Percentiles rank a stretch among this genome's conserved stretches.
Evolutionary conservation across 2,113 vertebrate genomes (phyloP).

Genomic region (Tetrao urogallus): DNA sequence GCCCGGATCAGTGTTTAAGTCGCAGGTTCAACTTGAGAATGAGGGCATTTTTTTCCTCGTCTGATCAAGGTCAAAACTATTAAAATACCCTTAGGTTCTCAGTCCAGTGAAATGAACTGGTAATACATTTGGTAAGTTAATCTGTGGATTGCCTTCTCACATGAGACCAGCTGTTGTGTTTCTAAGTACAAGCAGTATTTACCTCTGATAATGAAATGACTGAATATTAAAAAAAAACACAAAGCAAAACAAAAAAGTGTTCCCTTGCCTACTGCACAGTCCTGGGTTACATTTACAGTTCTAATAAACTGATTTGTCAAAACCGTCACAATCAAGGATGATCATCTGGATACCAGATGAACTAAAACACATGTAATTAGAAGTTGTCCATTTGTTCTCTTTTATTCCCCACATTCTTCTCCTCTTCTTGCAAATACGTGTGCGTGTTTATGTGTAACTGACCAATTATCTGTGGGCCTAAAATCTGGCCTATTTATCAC

Average conservation of each 20-base stretch:
- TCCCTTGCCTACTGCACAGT: constrained; percentile 60
- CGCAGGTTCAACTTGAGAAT: constrained; percentile 55
- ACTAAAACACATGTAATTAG: constrained; percentile 78
- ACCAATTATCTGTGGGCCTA: neutral
- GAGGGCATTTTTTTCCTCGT: constrained; percentile 46
- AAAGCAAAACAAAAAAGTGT: constrained; percentile 43
- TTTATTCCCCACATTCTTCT: constrained; percentile 76
- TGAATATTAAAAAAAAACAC: constrained; percentile 34
- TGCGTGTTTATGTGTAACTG: constrained; percentile 56
- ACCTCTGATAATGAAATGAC: constrained; percentile 73
- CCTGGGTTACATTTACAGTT: constrained; percentile 77
- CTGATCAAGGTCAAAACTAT: constrained; percentile 75
- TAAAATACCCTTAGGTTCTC: constrained; percentile 72
- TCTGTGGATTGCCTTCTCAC: constrained; percentile 77
- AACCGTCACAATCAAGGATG: constrained; percentile 78
- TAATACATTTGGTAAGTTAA: constrained; percentile 74
- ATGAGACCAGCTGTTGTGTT: constrained; percentile 71
- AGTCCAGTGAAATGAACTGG: constrained; percentile 72
- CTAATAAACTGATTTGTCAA: constrained; percentile 86
- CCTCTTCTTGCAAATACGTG: constrained; percentile 28
- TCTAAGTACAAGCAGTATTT: constrained; percentile 69
- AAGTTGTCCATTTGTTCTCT: constrained; percentile 79
- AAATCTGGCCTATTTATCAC: neutral
- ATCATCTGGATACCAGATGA: constrained; percentile 85
- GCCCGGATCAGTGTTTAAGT: neutral